Percentiles rank a stretch among this genome's conserved stretches.
These are phyloP conservation scores for Triops cancriformis DNA, from an alignment of 1,140 invertebrate genomes.

Conservation along the genomic window DNA sequence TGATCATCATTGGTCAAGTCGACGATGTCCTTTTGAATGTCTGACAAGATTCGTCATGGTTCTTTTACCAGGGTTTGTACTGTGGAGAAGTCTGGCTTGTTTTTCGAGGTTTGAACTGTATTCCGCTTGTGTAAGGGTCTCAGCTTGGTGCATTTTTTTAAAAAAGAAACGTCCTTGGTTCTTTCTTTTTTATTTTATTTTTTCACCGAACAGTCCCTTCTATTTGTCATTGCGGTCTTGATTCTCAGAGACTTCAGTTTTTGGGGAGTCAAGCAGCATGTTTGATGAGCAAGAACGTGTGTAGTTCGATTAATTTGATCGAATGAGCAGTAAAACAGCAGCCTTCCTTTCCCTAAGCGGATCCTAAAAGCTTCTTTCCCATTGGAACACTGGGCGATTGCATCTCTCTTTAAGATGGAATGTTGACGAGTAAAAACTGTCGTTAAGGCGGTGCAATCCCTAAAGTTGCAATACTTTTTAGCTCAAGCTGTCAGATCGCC, in stretches of 20 bases:
- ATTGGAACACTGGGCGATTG: no score
- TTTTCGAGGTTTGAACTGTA: background rate
- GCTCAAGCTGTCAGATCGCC: no score
- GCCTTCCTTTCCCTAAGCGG: background rate
- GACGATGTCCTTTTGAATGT: slow-evolving; percentile 10
- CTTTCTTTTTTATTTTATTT: background rate
- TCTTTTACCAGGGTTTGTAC: background rate
- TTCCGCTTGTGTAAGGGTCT: no score
- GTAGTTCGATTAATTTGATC: slow-evolving; percentile 1
- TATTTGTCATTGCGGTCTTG: slow-evolving; percentile 6
- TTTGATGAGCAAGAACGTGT: slow-evolving; percentile 6
- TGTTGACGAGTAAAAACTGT: no score
- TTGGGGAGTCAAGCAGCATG: background rate
- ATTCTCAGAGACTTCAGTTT: background rate
- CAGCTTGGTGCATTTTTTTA: background rate
- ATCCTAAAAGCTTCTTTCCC: background rate
- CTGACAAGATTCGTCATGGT: background rate
- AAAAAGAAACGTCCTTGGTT: background rate
- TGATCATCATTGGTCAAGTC: slow-evolving; percentile 4
- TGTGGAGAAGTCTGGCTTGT: background rate
- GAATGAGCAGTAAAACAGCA: background rate
- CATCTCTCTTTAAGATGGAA: no score
- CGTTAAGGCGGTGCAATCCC: no score
- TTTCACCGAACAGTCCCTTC: background rate
- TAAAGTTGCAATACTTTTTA: no score